Evolutionary conservation across 2,888 invertebrate species (phyloP), one percentile per base, ranked within the genome.

Genomic region (Athripsodes cinereus): DNA sequence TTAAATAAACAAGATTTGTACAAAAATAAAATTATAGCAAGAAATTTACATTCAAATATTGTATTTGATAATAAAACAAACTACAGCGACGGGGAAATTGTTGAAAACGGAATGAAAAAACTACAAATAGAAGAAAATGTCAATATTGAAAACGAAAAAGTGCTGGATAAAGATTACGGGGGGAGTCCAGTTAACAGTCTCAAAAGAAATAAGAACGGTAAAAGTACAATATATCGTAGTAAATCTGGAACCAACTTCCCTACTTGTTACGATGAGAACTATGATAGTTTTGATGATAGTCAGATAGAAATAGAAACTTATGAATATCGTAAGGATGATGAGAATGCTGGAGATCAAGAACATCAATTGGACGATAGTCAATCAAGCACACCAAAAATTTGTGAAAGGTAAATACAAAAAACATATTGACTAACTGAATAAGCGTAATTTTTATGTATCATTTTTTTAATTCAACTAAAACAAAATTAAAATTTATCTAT

Each of bases 251-350:
- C 61, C 2, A 62, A 63, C 22, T 62, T 64, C 1, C 62, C 62
- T 13, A 65, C 65, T 20, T 65, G 62, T 44, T 66, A 72, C 21
- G 72, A 74, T 52, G 67, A 68, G 19, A 74, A 74, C 19, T 78
- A 71, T 54, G 78, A 78, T 44, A 67, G 69, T 5, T 78, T 75
- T 52, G 79, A 78, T 40, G 71, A 64, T 10, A 60, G 62, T 51
- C 64, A 64, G 20, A 21, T 64, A 21, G 64, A 64, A 10, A 51
- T 60, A 5, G 62, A 64, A 31, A 55, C 44, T 8, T 62, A 59
- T 34, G 58, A 59, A 47, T 58, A 52, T 31, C 53, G 48, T 46
- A 60, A 59, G 22, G 53, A 49, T 40, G 2, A 8, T 13, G 49
- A 52, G 1, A 46, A n/a, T 13, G 53, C 20, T 11, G 2, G 56